Base-by-base conservation (phyloP, 1,140 invertebrate species). In the Scaptomyza pallida region DNA sequence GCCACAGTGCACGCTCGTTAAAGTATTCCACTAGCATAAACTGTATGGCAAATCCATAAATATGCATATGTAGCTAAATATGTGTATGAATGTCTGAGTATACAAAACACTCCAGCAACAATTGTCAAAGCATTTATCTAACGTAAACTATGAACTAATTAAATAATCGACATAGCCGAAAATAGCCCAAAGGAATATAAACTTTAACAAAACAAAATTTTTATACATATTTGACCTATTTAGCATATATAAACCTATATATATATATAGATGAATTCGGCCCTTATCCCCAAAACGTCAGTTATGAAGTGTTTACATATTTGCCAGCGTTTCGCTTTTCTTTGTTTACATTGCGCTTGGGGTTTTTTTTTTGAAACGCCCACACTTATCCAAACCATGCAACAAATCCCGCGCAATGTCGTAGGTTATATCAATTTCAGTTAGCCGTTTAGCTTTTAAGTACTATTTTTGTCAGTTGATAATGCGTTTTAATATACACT, bases 381-480 rank as follows among this genome's bases (percentile, higher is more conserved):
- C 21, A 30, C 33, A n/a, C 23, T 17, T n/a, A 43, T 8, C 50
- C n/a, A 35, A 13, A 48, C 59, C 60, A 21, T n/a, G n/a, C 15
- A 26, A 26, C 35, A 78, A 37, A 30, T 37, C 16, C 30, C 51
- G 5, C 35, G 19, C 47, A 50, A 16, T 72, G 45, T 63, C 71
- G 81, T 85, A 85, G 81, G 81, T 81, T 85, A 85, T 78, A 81
- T 37, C 33, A 85, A 85, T 86, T 88, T 85, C 77, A 85, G 82
- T 85, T 85, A 85, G 77, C 81, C 47, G 71, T 65, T 77, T 26
- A 82, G 68, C 64, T 63, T 33, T 50, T 85, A 77, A 71, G 74
- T 74, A 85, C n/a, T n/a, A n/a, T n/a, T n/a, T 81, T 76, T 75
- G 69, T 63, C 68, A 71, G 61, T 75, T 78, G 71, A 56, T 61